Base-by-base conservation (phyloP, 2,888 invertebrate genomes). In the Heliconius ismenius region DNA sequence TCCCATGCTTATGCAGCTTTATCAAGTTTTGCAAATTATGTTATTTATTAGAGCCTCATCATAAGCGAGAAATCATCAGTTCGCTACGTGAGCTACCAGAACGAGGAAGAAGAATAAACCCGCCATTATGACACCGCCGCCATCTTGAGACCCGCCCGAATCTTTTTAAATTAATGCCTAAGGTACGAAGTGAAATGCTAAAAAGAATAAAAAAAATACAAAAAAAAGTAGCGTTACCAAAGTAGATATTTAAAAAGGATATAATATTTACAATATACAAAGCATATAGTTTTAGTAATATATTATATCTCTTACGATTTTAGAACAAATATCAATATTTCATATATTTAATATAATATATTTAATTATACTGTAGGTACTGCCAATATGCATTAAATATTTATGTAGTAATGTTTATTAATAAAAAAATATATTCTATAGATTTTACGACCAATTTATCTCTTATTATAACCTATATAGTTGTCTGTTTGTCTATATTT, bases 31-130 rank as follows among this genome's bases (percentile, higher is more conserved):
- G 32, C 32, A 32, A 7, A 32, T 32, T 7, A 32, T 32, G n/a
- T n/a, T n/a, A n/a, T n/a, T n/a, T n/a, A n/a, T 70, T 95, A 98
- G 98, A 97, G 97, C 28, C 92, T 98, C 80, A 97, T 98, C 82
- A 96, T 97, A 87, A 98, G 98, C 80, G 98, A 98, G 85, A 97
- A 98, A 84, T 97, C 98, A 74, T 98, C 98, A 67, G 98, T 99
- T 54, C 96, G 98, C 83, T 99, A 99, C 93, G 98, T 98, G 76
- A 98, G 98, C 86, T 99, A 98, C 92, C 97, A 98, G 90, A 98
- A 98, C 90, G 98, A 98, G 86, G 98, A 98, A 84, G 98, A 98
- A 84, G 97, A 97, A 86, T 94, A 90, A 86, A 73, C 81, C 84
- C 83, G 84, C 86, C 85, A 85, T 82, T 77, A 81, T 82, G 78